A percentile compares a stretch with the other conserved stretches of the same genome.
Conservation (phyloP, 1,140 invertebrate genomes). For the Zaprionus ghesquierei region DNA sequence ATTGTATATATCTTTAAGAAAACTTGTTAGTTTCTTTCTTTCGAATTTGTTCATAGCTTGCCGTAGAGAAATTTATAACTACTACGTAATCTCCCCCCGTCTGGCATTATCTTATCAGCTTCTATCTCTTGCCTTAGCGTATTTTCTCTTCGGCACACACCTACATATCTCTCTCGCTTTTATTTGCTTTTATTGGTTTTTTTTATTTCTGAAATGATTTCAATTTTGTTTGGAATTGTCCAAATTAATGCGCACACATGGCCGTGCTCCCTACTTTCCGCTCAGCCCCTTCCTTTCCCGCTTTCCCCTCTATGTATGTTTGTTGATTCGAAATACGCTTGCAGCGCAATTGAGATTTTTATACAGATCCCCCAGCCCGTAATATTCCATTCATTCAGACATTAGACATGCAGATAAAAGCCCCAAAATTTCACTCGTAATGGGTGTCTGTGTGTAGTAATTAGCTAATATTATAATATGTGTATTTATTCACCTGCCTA, state of each 20-base stretch:
- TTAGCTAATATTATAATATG: slow-evolving; percentile 26
- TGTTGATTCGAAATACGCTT: slow-evolving; percentile 15
- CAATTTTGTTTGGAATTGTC: slow-evolving; percentile 26
- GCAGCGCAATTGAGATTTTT: slow-evolving; percentile 25
- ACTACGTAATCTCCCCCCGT: background rate
- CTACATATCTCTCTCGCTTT: background rate
- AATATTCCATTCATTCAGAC: slow-evolving; percentile 11
- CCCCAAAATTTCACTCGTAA: background rate
- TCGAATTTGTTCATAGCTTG: too few relatives aligned
- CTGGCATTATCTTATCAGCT: background rate
- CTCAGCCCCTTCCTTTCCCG: background rate
- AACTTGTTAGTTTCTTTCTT: too few relatives aligned
- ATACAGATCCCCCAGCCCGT: slow-evolving; percentile 1
- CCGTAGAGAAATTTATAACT: background rate
- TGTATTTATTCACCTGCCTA: background rate
- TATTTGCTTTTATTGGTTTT: slow-evolving; percentile 11
- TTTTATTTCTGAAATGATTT: slow-evolving; percentile 9
- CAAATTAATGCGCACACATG: slow-evolving; percentile 43
- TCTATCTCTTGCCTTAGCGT: background rate
- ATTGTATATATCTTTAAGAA: background rate
- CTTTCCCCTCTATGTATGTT: slow-evolving; percentile 2
- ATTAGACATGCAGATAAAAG: slow-evolving; percentile 11
- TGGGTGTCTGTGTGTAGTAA: background rate
- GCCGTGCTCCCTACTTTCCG: background rate
- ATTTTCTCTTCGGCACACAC: background rate